Conservation (phyloP, 1,140 invertebrate genomes). For the Bicyclus anynana region DNA sequence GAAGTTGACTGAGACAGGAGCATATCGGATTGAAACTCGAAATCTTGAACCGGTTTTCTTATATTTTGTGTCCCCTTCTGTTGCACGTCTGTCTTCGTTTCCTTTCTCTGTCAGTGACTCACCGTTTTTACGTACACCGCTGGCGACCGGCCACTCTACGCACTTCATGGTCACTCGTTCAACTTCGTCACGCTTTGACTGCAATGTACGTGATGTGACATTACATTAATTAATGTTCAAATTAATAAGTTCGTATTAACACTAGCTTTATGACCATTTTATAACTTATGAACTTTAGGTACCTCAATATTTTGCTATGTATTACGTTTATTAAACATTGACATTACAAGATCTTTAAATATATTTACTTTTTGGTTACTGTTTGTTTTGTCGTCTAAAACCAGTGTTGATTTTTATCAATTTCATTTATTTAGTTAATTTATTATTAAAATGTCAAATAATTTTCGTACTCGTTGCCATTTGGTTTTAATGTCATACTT, state of each 20-base stretch:
- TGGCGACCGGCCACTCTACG: constrained; percentile 60
- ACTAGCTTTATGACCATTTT: constrained; percentile 27
- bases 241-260: constrained; percentile 53
- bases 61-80: constrained; percentile 45
- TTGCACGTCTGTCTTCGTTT: constrained; percentile 29
- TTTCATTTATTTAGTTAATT: too few species aligned
- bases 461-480: too few species aligned
- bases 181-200: constrained; percentile 70
- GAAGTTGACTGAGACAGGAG: constrained; percentile 67
- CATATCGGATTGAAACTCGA: constrained; percentile 75
- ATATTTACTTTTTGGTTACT: too few species aligned
- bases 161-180: constrained; percentile 73
- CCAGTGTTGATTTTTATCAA: too few species aligned
- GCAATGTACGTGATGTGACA: constrained; percentile 65
- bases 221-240: constrained; percentile 58
- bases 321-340: background rate
- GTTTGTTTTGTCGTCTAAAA: too few species aligned
- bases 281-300: background rate
- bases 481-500: too few species aligned
- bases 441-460: too few species aligned
- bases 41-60: constrained; percentile 72
- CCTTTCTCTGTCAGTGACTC: constrained; percentile 60
- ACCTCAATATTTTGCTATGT: background rate
- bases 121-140: constrained; percentile 69
- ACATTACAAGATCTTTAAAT: too few species aligned